Conservation (phyloP, 2,113 vertebrate species). For the Dromaius novaehollandiae region DNA sequence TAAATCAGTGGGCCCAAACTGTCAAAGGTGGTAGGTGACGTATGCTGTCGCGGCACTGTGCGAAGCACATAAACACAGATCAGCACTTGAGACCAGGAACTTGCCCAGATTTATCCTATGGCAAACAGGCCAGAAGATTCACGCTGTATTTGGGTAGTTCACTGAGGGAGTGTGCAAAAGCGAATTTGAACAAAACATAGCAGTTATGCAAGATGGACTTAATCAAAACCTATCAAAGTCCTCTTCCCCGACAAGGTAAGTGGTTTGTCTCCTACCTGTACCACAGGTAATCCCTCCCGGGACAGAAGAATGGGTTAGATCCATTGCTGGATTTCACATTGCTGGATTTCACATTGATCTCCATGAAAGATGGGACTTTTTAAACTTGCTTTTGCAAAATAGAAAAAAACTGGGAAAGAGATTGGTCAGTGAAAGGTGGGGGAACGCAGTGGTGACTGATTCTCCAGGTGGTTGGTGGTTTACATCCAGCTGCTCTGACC, state of each 20-base stretch:
- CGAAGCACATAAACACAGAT: neutral
- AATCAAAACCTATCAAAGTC: neutral
- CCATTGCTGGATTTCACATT: neutral
- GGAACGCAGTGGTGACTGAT: neutral
- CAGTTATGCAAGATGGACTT: neutral
- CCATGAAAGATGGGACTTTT: too few relatives aligned
- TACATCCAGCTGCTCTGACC: neutral
- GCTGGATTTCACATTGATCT: neutral
- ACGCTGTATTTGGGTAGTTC: neutral
- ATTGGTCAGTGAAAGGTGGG: neutral
- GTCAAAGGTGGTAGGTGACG: neutral
- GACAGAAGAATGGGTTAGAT: neutral
- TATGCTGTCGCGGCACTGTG: fast-evolving
- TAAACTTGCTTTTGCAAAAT: neutral
- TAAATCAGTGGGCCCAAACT: neutral
- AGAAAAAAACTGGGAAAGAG: neutral
- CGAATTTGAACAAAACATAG: neutral
- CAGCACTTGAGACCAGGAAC: neutral
- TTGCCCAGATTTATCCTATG: neutral
- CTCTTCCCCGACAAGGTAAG: neutral
- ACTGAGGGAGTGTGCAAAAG: neutral
- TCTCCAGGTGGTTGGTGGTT: neutral
- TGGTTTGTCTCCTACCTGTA: neutral
- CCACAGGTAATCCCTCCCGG: neutral
- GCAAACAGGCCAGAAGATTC: neutral